A percentile compares a stretch with the other conserved stretches of the same genome.
Conservation (phyloP, 2,113 vertebrate species). For the Holacanthus passer region DNA sequence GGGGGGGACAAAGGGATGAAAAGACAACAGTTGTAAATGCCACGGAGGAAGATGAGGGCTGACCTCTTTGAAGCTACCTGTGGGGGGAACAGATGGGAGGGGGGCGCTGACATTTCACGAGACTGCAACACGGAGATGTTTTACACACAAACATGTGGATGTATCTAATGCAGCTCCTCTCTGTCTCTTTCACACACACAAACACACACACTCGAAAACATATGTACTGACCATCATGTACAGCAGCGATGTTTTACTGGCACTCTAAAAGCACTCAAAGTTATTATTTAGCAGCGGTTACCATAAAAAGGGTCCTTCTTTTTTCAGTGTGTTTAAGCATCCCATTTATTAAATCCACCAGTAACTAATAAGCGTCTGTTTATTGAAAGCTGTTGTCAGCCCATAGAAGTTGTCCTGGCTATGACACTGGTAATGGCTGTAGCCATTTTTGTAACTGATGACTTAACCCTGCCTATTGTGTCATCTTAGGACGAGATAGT, state of each 20-base stretch:
- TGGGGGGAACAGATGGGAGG: conserved; percentile 60
- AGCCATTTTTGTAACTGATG: conserved; percentile 4
- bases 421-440: not conserved
- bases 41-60: conserved; percentile 63
- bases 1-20: conserved; percentile 36
- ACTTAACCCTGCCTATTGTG: not conserved
- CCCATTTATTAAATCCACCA: conserved; percentile 10
- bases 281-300: not conserved
- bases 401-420: not conserved
- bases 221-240: not conserved
- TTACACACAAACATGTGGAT: conserved; percentile 41
- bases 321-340: conserved; percentile 9
- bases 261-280: conserved; percentile 25
- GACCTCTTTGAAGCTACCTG: conserved; percentile 77
- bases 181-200: conserved; percentile 9
- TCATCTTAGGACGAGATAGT: not conserved
- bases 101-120: conserved; percentile 78
- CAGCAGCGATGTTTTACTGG: conserved; percentile 1
- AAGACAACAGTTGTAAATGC: conserved; percentile 78
- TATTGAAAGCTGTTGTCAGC: conserved; percentile 18
- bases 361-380: conserved; percentile 3
- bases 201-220: not conserved
- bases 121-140: conserved; percentile 33
- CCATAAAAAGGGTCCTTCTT: not conserved
- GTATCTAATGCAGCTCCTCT: conserved; percentile 30